Base-by-base conservation (phyloP, 2,113 vertebrate species). In the Benitochromis conjunctus region DNA sequence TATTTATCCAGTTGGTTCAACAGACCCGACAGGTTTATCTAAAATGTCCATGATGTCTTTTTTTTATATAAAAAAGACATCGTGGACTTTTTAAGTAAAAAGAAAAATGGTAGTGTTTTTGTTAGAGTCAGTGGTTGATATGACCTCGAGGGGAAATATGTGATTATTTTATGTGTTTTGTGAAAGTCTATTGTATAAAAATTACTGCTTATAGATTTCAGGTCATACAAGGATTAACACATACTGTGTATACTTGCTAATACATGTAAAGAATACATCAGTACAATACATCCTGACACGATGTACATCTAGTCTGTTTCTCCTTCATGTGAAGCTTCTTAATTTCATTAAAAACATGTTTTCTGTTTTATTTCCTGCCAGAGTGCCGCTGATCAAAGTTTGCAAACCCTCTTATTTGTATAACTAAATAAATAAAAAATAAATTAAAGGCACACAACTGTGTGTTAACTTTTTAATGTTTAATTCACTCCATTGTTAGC, bases 191-290 rank as follows among this genome's bases (percentile, higher is more conserved):
- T 64, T 64, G 60, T 46, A 0, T 9, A 41, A 26, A 9, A 69
- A 5, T 0, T 24, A 3, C n/a, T 69, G 0, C 64, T 69, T 69
- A 0, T 41, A 24, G 38, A 5, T 43, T 0, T 69, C 38, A 69
- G n/a, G 7, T 1, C 12, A 43, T 24, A 43, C n/a, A 69, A 24
- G 36, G 36, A 16, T 69, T 9, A 69, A 69, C 43, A 69, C 24
- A 43, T 0, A 16, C n/a, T 43, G 38, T 43, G n/a, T 16, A 43
- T 7, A 43, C 38, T 69, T 69, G 36, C 64, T 69, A 43, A 69
- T 2, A 43, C n/a, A 43, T 9, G 36, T 69, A 21, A 46, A 43
- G 34, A 66, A 6, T 66, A 24, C 62, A 66, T 66, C 11, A 21
- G 41, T 0, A 66, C 64, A 53, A 19, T 19, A 1, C 51, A 69